Percentiles rank a stretch among this genome's conserved stretches.
Evolutionary conservation across 2,113 vertebrate species (phyloP).

Genomic region (Mormyrus iriodes): DNA sequence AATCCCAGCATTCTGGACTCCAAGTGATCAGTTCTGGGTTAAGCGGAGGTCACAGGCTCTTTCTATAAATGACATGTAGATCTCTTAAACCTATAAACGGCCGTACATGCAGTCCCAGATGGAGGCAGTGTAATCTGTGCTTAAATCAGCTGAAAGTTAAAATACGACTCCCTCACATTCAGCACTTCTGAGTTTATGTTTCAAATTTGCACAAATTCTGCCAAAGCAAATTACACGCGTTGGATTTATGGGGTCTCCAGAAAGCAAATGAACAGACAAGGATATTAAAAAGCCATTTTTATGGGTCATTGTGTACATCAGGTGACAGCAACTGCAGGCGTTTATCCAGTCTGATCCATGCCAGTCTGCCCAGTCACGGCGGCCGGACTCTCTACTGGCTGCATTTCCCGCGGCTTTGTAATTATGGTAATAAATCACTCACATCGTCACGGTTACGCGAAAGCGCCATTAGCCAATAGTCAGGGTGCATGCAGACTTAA

Average conservation of each 20-base stretch:
- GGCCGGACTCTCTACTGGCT: background rate
- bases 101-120: background rate
- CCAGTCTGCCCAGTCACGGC: background rate
- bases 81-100: background rate
- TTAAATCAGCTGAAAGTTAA: background rate
- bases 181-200: background rate
- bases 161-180: background rate
- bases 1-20: background rate
- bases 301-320: background rate
- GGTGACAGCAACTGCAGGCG: background rate
- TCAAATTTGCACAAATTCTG: background rate
- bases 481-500: background rate
- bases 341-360: background rate
- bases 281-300: background rate
- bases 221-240: background rate
- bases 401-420: background rate
- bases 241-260: background rate
- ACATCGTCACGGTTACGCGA: background rate
- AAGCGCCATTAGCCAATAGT: background rate
- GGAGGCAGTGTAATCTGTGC: background rate
- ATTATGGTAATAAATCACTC: background rate
- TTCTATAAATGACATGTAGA: background rate
- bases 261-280: background rate
- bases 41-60: background rate
- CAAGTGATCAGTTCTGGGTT: background rate